These are phyloP conservation scores for Pseudotriccus pelzelni DNA, from an alignment of 2,797 vertebrate species.

Conservation along the genomic window DNA sequence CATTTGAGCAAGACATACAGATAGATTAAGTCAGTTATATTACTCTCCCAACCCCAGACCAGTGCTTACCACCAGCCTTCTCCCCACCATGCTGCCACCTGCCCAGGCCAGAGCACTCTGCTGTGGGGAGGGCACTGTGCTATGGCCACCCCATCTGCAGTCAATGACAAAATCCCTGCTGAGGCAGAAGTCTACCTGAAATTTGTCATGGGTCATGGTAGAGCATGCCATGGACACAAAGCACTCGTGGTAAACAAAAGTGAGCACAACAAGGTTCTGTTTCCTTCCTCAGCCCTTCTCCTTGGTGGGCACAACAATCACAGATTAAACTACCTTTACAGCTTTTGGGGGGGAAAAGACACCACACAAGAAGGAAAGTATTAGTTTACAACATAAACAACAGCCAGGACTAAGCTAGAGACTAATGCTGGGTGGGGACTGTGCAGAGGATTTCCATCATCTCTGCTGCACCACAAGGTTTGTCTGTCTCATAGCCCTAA, in stretches of 20 bases:
- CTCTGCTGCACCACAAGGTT: neutral
- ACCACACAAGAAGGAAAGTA: neutral
- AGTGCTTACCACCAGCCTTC: neutral
- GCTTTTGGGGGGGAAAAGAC: neutral
- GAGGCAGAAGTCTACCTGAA: neutral
- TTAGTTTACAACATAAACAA: neutral
- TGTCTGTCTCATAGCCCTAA: neutral
- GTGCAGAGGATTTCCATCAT: neutral
- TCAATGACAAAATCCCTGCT: neutral
- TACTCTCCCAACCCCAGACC: neutral
- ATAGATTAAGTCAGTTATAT: neutral
- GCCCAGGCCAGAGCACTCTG: neutral
- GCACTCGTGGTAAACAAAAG: too few relatives aligned
- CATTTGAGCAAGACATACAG: neutral
- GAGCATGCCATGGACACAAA: neutral
- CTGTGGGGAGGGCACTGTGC: neutral
- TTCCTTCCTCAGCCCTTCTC: neutral
- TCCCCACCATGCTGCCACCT: neutral
- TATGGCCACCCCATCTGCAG: neutral
- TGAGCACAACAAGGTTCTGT: neutral
- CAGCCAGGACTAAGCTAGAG: neutral
- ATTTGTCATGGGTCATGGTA: fast-evolving
- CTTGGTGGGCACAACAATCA: neutral
- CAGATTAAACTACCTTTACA: neutral
- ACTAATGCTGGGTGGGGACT: neutral